Conservation (phyloP, 2,888 invertebrate species). For the Bombylius major region DNA sequence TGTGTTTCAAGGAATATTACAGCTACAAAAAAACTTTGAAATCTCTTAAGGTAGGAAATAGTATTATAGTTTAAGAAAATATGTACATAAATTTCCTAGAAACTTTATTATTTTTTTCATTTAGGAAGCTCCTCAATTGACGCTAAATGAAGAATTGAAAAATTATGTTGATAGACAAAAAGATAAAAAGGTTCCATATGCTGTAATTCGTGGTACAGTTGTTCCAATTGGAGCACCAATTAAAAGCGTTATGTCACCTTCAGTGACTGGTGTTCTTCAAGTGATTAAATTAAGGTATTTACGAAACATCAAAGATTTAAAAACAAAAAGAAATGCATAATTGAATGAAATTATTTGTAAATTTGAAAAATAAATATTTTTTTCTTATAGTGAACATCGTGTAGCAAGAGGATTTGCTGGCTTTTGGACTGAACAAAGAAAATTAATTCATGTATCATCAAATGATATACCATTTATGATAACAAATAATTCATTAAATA, state of each 20-base stretch:
- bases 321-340: neutral
- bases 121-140: conserved; percentile 56
- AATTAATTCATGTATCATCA: conserved; percentile 63
- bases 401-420: conserved; percentile 72
- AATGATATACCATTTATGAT: conserved; percentile 72
- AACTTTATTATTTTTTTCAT: conserved; percentile 1
- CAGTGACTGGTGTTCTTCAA: conserved; percentile 66
- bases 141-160: conserved; percentile 51
- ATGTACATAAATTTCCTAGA: conserved; percentile 1
- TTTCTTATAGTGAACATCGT: conserved; percentile 54
- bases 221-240: conserved; percentile 64
- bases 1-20: conserved; percentile 61
- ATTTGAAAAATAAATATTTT: neutral
- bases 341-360: neutral
- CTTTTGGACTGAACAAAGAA: conserved; percentile 73
- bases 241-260: conserved; percentile 56
- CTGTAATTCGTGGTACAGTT: conserved; percentile 61
- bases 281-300: conserved; percentile 48
- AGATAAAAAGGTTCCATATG: conserved; percentile 56
- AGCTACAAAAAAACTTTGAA: conserved; percentile 59
- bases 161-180: conserved; percentile 48
- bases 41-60: conserved; percentile 50
- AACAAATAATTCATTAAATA: conserved; percentile 48
- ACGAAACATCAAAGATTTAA: neutral
- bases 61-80: neutral